Base-by-base conservation (phyloP, 2,113 vertebrate species). In the Ovibos moschatus region DNA sequence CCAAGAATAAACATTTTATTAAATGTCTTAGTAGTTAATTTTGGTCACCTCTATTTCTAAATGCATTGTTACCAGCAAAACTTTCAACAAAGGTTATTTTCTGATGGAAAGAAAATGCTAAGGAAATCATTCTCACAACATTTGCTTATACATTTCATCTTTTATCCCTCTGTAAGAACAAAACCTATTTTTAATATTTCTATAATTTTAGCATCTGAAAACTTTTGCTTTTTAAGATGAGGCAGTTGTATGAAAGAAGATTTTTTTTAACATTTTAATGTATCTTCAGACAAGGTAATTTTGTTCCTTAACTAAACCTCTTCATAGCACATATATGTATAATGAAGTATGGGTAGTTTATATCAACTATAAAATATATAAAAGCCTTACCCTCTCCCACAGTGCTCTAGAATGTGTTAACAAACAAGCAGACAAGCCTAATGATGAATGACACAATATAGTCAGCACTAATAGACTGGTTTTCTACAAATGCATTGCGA, bases 41-140 rank as follows among this genome's bases (percentile, higher is more conserved):
- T 85, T 92, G 43, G 89, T 78, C 13, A 94, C 10, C 2, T 97
- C 89, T 89, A 79, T 82, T 93, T 91, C 53, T 87, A 93, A 98
- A 87, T 71, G 62, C 51, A 95, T 78, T 94, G 53, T 64, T 28
- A 96, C 40, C 50, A 89, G 43, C 27, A 91, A 19, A 82, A 89
- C 58, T 95, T 90, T 85, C 64, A 92, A 67, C 16, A 60, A 95
- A 57, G n/a, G 64, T n/a, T 91, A 76, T 81, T 89, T 97, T 92
- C 67, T 83, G 85, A 91, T 51, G 4, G 3, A 86, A 53, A 94
- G 36, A 51, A 79, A 95, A 97, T 6, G 62, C 17, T 62, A 93
- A 96, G 50, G 33, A 98, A 87, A 74, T 11, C 50, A 91, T 45
- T 92, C 19, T 40, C 79, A 60, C 11, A 45, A 74, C 8, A 85